phyloP scores from a whole-genome alignment of 92 coral and sea anemone genomes.

The Desmophyllum pertusum region DNA sequence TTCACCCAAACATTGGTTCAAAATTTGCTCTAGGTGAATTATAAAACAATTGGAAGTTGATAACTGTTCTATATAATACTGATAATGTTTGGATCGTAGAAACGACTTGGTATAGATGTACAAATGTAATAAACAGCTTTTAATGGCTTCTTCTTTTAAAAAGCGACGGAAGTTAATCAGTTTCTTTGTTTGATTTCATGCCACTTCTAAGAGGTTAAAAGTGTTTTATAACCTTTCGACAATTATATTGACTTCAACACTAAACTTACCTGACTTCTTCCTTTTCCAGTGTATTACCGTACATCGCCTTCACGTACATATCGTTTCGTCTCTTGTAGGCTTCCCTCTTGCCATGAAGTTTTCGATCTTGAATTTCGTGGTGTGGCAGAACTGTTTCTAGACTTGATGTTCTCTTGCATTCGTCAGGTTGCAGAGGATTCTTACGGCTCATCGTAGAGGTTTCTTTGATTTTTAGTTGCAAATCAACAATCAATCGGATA shows the following conservation, averaged over 20 bases:
- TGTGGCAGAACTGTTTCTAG: conserved; percentile 63
- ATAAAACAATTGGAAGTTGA: not conserved
- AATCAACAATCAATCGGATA: not conserved
- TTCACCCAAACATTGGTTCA: too few species aligned
- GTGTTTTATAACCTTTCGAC: not conserved
- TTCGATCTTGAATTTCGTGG: conserved; percentile 57
- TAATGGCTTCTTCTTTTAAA: too few species aligned
- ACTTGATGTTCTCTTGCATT: conserved; percentile 59
- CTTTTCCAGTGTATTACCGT: conserved; percentile 68
- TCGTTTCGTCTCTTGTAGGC: conserved; percentile 63
- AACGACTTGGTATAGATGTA: not conserved
- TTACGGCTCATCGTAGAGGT: conserved; percentile 49
- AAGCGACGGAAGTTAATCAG: not conserved
- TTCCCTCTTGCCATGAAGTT: conserved; percentile 71
- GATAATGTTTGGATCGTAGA: not conserved
- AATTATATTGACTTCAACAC: not conserved
- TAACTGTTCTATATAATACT: not conserved
- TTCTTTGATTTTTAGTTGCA: not conserved
- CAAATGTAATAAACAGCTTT: not conserved
- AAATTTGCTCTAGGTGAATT: too few species aligned
- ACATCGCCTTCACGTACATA: conserved; percentile 74
- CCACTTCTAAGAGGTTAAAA: not conserved
- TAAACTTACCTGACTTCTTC: conserved; percentile 75
- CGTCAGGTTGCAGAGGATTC: conserved; percentile 64
- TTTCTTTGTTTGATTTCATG: conserved; percentile 5